Conservation (phyloP, 2,113 vertebrate species). For the Clarias macrocephalus region DNA sequence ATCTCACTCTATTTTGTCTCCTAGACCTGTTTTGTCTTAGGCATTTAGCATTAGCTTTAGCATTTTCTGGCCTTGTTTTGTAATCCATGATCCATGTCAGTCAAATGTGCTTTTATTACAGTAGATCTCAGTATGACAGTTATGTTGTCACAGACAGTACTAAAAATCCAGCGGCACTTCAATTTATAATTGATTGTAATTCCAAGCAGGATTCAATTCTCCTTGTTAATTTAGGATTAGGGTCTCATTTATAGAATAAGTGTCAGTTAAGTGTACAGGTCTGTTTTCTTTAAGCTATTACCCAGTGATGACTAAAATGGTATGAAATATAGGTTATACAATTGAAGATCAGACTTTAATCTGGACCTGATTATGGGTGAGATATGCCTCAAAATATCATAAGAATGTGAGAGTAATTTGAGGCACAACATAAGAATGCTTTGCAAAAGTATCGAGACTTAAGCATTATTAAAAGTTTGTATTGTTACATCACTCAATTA, state of each 20-base stretch:
- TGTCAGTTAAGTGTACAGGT: not conserved
- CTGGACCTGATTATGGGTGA: not conserved
- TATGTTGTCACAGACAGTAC: conserved; percentile 49
- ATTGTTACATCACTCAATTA: not conserved
- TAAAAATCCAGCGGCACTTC: conserved; percentile 28
- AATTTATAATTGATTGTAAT: not conserved
- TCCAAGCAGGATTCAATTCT: not conserved
- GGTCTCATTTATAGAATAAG: not conserved
- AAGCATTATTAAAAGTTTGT: not conserved
- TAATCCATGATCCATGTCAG: conserved; percentile 71
- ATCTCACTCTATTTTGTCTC: conserved; percentile 43
- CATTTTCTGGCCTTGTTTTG: conserved; percentile 66
- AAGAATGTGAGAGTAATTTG: not conserved
- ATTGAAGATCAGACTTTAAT: not conserved
- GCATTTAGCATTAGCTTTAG: conserved; percentile 53
- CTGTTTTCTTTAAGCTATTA: not conserved
- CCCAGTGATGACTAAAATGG: not conserved
- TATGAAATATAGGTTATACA: not conserved
- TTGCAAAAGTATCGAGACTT: not conserved
- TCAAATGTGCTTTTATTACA: conserved; percentile 72
- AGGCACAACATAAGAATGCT: not conserved
- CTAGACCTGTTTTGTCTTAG: conserved; percentile 57
- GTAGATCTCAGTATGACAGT: conserved; percentile 65
- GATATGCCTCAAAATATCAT: not conserved
- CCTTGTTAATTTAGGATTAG: not conserved